phyloP scores from a whole-genome alignment of 2,797 vertebrate species.

The Aulostomus chinensis region DNA sequence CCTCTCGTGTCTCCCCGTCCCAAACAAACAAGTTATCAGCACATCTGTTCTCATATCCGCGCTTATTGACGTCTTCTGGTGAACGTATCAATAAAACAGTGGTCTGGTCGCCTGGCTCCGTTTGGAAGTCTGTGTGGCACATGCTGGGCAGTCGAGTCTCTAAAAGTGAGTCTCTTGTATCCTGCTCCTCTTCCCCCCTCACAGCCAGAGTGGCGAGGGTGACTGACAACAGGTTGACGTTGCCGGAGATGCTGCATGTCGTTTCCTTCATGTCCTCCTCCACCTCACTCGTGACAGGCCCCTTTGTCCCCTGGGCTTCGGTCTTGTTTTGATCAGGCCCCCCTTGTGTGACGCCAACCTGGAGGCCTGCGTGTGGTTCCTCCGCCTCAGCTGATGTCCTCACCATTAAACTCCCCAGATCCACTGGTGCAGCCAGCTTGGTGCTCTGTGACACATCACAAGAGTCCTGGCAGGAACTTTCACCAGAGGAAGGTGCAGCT shows the following conservation, averaged over 20 bases:
- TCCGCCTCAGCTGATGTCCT: neutral
- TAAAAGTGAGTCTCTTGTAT: neutral
- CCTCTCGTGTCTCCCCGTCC: conserved; percentile 1
- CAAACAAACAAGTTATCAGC: neutral
- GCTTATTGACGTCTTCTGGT: neutral
- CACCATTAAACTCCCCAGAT: neutral
- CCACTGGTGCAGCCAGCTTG: neutral
- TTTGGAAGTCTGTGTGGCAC: conserved; percentile 1
- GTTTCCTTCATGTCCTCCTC: neutral
- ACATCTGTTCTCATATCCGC: neutral
- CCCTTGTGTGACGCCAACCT: neutral
- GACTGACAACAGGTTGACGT: conserved; percentile 61
- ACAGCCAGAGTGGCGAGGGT: conserved; percentile 20
- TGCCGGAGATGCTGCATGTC: conserved; percentile 7
- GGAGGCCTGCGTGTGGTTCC: neutral
- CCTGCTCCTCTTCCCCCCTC: conserved; percentile 1
- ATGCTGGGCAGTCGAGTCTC: neutral
- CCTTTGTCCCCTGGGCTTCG: neutral
- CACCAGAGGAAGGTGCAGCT: conserved; percentile 1
- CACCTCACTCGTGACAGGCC: neutral
- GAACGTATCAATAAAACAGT: neutral
- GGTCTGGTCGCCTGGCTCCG: neutral
- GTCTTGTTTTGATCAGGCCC: neutral
- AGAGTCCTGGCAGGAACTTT: conserved; percentile 10
- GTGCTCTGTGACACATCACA: neutral